Conservation (phyloP, 2,797 vertebrate genomes). For the Carapus acus region DNA sequence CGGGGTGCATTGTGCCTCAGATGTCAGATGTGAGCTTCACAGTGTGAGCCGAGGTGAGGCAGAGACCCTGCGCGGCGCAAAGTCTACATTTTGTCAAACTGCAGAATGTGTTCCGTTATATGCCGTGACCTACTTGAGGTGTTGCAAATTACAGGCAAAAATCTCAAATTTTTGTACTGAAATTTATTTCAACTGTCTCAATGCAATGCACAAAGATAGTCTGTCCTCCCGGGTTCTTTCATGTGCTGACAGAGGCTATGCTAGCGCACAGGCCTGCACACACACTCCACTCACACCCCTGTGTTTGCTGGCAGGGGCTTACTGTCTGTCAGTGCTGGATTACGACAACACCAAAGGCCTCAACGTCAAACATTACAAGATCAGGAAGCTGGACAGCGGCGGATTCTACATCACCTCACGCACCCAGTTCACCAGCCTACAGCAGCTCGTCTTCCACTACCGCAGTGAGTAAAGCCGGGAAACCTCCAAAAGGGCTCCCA, state of each 20-base stretch:
- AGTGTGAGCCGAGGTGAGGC: slow-evolving; percentile 24
- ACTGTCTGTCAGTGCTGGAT: slow-evolving; percentile 92
- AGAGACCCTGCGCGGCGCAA: slow-evolving; percentile 3
- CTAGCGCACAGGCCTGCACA: too few species aligned
- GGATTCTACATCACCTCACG: slow-evolving; percentile 98
- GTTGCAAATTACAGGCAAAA: not conserved
- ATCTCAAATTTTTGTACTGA: not conserved
- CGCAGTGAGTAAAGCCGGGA: slow-evolving; percentile 78
- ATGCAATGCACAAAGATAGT: too few species aligned
- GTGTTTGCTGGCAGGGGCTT: slow-evolving; percentile 76
- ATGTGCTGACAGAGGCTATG: too few species aligned
- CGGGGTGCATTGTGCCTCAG: slow-evolving; percentile 31
- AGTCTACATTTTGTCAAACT: slow-evolving; percentile 5
- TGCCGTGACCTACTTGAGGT: slow-evolving; percentile 10
- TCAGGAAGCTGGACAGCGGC: slow-evolving; percentile 91
- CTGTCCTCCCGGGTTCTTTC: too few species aligned
- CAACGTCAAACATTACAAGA: slow-evolving; percentile 98
- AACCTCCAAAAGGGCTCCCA: not conserved
- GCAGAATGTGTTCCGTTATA: slow-evolving; percentile 5
- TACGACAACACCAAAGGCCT: slow-evolving; percentile 92
- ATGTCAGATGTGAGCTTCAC: slow-evolving; percentile 38
- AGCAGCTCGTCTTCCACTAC: slow-evolving; percentile 95
- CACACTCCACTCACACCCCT: too few species aligned
- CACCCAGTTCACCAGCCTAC: slow-evolving; percentile 92
- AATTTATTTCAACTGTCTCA: too few species aligned